Evolutionary conservation across 2,797 vertebrate genomes (phyloP).

Genomic region (Oreochromis grahami): DNA sequence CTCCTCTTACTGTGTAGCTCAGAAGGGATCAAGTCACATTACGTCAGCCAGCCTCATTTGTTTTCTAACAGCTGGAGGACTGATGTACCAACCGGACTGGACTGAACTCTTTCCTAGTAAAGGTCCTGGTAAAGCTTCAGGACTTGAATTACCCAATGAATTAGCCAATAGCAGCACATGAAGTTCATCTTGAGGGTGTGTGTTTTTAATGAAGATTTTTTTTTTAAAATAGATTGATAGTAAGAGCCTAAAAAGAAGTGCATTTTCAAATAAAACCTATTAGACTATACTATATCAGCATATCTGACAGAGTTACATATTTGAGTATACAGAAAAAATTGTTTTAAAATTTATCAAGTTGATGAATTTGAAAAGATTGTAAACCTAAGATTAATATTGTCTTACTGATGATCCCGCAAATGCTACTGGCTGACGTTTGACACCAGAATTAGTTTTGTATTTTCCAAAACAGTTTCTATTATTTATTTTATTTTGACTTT

Average conservation of each 20-base stretch:
- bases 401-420: not conserved
- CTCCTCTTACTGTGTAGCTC: slow-evolving; percentile 29
- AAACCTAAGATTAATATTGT: not conserved
- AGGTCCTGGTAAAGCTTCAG: not conserved
- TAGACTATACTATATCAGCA: not conserved
- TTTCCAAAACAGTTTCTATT: not conserved
- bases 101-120: not conserved
- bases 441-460: not conserved
- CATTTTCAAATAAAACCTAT: not conserved
- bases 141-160: not conserved
- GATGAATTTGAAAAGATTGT: not conserved
- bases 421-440: not conserved
- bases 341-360: not conserved
- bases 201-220: not conserved
- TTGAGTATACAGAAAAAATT: not conserved
- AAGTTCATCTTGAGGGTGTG: not conserved
- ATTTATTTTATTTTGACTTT: not conserved
- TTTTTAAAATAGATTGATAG: not conserved
- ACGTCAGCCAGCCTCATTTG: not conserved
- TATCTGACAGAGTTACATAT: not conserved
- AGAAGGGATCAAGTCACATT: slow-evolving; percentile 40
- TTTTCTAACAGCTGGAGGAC: slow-evolving; percentile 3
- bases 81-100: not conserved
- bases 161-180: not conserved
- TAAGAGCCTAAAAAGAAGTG: not conserved